Conservation (phyloP, 2,888 invertebrate genomes). For the Catocala nupta region DNA sequence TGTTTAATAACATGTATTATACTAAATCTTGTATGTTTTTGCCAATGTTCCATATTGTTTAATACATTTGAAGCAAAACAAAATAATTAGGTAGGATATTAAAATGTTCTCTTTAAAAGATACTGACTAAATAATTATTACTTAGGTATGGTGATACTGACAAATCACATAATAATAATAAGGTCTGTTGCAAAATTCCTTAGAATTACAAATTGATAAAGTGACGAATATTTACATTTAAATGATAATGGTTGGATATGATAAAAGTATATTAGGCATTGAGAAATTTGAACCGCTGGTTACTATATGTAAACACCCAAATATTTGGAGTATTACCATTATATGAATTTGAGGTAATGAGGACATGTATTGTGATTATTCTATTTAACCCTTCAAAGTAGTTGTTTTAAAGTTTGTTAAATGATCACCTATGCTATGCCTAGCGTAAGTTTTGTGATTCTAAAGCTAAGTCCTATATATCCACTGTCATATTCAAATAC, state of each 20-base stretch:
- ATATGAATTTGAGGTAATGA: conserved; percentile 53
- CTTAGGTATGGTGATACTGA: conserved; percentile 75
- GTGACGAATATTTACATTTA: conserved; percentile 58
- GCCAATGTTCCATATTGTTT: conserved; percentile 32
- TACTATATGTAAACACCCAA: conserved; percentile 29
- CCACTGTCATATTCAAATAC: conserved; percentile 67
- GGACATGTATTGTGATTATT: conserved; percentile 53
- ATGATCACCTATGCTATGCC: conserved; percentile 66
- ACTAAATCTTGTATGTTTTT: conserved; percentile 35
- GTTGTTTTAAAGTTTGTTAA: conserved; percentile 70
- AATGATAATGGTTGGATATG: conserved; percentile 54
- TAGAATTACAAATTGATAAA: conserved; percentile 52
- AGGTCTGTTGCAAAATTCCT: conserved; percentile 76
- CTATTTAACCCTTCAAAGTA: conserved; percentile 72
- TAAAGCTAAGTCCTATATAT: conserved; percentile 77
- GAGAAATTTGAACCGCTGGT: conserved; percentile 44
- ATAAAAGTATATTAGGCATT: conserved; percentile 46
- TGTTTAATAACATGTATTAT: conserved; percentile 13
- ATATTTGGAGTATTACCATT: conserved; percentile 40
- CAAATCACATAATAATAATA: conserved; percentile 71
- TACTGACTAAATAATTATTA: conserved; percentile 75
- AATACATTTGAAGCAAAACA: conserved; percentile 51
- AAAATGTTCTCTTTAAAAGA: conserved; percentile 74
- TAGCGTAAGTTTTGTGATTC: conserved; percentile 77
- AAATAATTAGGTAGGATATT: conserved; percentile 70